Base-by-base conservation (phyloP, 2,888 invertebrate species). In the Philonicus albiceps region DNA sequence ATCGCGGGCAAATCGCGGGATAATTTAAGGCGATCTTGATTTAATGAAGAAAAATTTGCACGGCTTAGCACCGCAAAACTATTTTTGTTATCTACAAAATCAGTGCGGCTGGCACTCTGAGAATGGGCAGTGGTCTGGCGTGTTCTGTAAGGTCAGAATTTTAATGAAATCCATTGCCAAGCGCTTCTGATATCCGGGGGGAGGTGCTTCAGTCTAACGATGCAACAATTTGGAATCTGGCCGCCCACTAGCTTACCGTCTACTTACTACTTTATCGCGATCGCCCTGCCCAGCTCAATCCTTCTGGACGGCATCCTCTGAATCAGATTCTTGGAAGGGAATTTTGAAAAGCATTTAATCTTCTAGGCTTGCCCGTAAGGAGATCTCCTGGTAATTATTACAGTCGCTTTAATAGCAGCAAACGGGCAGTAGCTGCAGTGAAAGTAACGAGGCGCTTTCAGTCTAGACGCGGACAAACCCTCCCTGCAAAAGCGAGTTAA, bases 1-100 rank as follows among this genome's bases (percentile, higher is more conserved):
- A 76, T 43, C 76, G 19, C 37, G 34, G 40, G 3, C 64, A 27
- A 27, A 76, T 76, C 76, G 43, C 37, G 34, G 76, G 43, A 76
- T 37, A 76, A 76, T 43, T 76, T 43, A 40, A 76, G 43, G 22
- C 3, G 76, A 40, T 76, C 76, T 40, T 8, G 76, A 76, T 43
- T 37, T 43, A 76, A 76, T 76, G 43, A 13, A 76, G 76, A 76
- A 76, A 76, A 34, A 76, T 76, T 76, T 76, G 22, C 76, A 34
- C 75, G 34, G 19, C 16, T 30, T n/a, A 31, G 19, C 6, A 37
- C 37, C 22, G 76, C 40, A 4, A 27, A 76, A 76, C 76, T 74
- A 76, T 43, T 43, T 19, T 76, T 76, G 76, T 40, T 76, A 76
- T 76, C 74, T 74, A 74, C 22, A 64, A 11, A 64, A 64, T 64